Evolutionary conservation across 2,888 invertebrate genomes (phyloP).

Genomic region (Spodoptera littoralis): DNA sequence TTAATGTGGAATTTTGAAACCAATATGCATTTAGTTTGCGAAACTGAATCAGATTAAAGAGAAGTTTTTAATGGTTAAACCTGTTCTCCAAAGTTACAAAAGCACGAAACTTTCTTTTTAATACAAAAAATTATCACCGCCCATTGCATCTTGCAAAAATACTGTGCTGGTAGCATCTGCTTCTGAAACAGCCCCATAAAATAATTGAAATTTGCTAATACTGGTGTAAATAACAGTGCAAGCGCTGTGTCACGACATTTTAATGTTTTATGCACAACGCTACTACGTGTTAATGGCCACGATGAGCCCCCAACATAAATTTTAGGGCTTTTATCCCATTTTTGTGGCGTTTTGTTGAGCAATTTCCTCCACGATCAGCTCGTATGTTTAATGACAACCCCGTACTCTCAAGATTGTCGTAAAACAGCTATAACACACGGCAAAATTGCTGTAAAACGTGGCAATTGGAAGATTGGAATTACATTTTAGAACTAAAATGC

Average conservation of each 20-base stretch:
- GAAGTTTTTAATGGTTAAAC: too few relatives aligned
- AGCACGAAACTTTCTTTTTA: neutral
- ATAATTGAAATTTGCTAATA: slow-evolving; percentile 83
- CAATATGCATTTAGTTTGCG: too few relatives aligned
- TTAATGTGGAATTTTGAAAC: too few relatives aligned
- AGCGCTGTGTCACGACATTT: slow-evolving; percentile 76
- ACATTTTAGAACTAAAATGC: slow-evolving; percentile 17
- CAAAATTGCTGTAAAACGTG: slow-evolving; percentile 24
- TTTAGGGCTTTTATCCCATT: slow-evolving; percentile 79
- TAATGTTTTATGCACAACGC: slow-evolving; percentile 85
- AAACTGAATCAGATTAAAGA: too few relatives aligned
- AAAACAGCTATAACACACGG: slow-evolving; percentile 39
- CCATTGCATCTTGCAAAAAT: slow-evolving; percentile 11
- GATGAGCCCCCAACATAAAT: slow-evolving; percentile 82
- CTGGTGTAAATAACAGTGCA: slow-evolving; percentile 81
- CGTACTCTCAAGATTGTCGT: slow-evolving; percentile 48
- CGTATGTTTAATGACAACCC: slow-evolving; percentile 61
- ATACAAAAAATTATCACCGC: neutral
- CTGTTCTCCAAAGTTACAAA: too few relatives aligned
- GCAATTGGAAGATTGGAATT: slow-evolving; percentile 16
- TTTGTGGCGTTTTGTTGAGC: slow-evolving; percentile 75
- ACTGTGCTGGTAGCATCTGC: slow-evolving; percentile 53
- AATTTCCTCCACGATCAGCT: slow-evolving; percentile 67
- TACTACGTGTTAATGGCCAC: slow-evolving; percentile 84
- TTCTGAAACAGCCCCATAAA: slow-evolving; percentile 63